Evolutionary conservation across 2,797 vertebrate genomes (phyloP), one percentile per base, ranked within the genome.

Genomic region (Acridotheres tristis): DNA sequence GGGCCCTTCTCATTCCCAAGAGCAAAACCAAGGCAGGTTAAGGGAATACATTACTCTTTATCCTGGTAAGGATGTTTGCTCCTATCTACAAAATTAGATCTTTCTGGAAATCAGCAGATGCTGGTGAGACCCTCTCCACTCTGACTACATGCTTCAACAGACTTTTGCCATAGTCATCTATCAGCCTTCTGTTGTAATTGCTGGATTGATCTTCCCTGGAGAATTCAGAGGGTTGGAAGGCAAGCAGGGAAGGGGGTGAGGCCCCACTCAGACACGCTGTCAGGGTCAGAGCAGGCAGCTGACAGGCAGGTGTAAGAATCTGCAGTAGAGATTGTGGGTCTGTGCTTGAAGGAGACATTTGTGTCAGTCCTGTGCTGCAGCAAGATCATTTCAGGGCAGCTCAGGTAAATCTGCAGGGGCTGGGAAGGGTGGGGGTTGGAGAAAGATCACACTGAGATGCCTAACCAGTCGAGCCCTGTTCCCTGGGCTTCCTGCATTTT

Each of bases 401-500:
- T 83, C 79, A 96, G 93, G 93, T 96, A 75, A 86, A 91, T 48
- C 76, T 71, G 80, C 71, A 91, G 47, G 48, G 74, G 29, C 26
- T 81, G 50, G 54, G 50, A 85, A 75, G 32, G 10, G 1, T 42
- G 27, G n/a, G 6, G 32, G 36, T 29, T 29, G 65, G 66, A 80
- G 65, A 34, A 81, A 63, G 66, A 61, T 90, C 62, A 88, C 57
- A 73, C 40, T 5, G 21, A 93, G 80, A 85, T 91, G 91, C 90
- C 67, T 67, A 77, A 76, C 72, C 77, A 89, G 71, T 85, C 7
- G 0, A 95, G 77, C 63, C 15, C 72, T 53, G 83, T 83, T 95
- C 90, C 85, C 69, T 29, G 84, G 81, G 72, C 92, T 96, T 96
- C 81, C 89, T 8, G 19, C 84, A 86, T 95, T 97, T 96, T 93